Conservation (phyloP, 2,113 vertebrate genomes). For the Silurus glanis region DNA sequence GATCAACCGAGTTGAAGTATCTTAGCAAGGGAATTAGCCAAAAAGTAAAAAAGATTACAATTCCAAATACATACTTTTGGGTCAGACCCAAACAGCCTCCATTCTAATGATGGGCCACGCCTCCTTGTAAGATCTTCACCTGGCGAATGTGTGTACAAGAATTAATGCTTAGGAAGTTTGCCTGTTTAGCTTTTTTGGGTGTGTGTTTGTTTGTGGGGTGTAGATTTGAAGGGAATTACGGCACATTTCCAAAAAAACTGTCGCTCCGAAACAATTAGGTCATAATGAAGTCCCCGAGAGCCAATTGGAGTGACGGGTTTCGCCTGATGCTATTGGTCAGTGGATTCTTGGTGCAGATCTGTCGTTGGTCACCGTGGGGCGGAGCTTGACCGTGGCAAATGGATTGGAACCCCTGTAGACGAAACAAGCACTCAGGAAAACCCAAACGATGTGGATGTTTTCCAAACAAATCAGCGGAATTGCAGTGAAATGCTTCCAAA, state of each 20-base stretch:
- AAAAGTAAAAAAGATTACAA: neutral
- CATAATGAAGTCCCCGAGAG: neutral
- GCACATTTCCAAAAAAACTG: neutral
- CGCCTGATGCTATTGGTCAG: conserved; percentile 51
- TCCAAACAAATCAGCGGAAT: no score
- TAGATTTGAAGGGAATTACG: neutral
- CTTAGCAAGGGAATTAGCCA: neutral
- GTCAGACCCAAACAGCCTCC: neutral
- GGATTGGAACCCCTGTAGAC: conserved; percentile 84
- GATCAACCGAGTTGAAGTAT: neutral
- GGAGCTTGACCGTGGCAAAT: conserved; percentile 88
- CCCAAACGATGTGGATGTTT: neutral
- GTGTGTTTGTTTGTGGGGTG: neutral
- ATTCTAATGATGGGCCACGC: neutral
- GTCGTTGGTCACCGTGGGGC: conserved; percentile 85
- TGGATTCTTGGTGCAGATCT: conserved; percentile 80
- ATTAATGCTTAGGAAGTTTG: neutral
- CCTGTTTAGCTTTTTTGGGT: neutral
- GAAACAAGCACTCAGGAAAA: neutral
- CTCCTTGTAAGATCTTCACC: neutral
- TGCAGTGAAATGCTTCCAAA: neutral
- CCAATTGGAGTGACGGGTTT: neutral
- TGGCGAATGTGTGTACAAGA: neutral
- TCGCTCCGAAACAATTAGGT: neutral
- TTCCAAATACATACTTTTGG: neutral